A percentile compares a stretch with the other conserved stretches of the same genome.
Conservation (phyloP, 2,888 invertebrate species). For the Trachelus tabidus region DNA sequence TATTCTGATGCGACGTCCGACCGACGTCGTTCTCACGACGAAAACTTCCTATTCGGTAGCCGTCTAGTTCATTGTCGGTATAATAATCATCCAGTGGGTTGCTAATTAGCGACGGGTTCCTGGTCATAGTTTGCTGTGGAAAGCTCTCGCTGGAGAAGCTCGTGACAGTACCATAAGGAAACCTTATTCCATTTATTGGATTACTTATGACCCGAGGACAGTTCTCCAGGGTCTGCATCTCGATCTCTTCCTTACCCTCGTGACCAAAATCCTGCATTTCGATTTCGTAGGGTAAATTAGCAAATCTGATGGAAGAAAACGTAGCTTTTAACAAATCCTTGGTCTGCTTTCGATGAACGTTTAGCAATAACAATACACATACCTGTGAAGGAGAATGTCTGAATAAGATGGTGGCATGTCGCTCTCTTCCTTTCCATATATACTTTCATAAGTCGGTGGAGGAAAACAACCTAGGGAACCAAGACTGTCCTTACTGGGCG, state of each 20-base stretch:
- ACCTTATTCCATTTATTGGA: slow-evolving; percentile 41
- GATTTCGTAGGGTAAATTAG: slow-evolving; percentile 57
- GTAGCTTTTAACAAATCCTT: background rate
- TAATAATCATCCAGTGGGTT: slow-evolving; percentile 57
- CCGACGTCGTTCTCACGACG: background rate
- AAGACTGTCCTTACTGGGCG: slow-evolving; percentile 69
- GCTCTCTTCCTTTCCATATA: slow-evolving; percentile 65
- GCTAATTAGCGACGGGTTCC: slow-evolving; percentile 54
- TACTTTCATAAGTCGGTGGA: slow-evolving; percentile 70
- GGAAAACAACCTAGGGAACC: slow-evolving; percentile 67
- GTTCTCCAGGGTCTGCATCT: slow-evolving; percentile 51
- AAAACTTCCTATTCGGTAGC: slow-evolving; percentile 14
- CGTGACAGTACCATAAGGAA: slow-evolving; percentile 46
- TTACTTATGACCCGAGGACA: slow-evolving; percentile 53
- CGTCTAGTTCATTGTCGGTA: slow-evolving; percentile 49
- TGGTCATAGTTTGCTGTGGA: slow-evolving; percentile 45
- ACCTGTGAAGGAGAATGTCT: slow-evolving; percentile 59
- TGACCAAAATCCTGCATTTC: slow-evolving; percentile 48
- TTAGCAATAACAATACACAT: background rate
- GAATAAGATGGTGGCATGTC: slow-evolving; percentile 61
- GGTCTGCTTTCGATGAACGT: background rate
- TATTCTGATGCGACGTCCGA: background rate
- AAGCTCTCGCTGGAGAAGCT: slow-evolving; percentile 52
- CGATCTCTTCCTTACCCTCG: slow-evolving; percentile 52
- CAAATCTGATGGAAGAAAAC: slow-evolving; percentile 42